These are phyloP conservation scores for Neoaliturus tenellus DNA, from an alignment of 2,888 invertebrate species.

Conservation along the genomic window DNA sequence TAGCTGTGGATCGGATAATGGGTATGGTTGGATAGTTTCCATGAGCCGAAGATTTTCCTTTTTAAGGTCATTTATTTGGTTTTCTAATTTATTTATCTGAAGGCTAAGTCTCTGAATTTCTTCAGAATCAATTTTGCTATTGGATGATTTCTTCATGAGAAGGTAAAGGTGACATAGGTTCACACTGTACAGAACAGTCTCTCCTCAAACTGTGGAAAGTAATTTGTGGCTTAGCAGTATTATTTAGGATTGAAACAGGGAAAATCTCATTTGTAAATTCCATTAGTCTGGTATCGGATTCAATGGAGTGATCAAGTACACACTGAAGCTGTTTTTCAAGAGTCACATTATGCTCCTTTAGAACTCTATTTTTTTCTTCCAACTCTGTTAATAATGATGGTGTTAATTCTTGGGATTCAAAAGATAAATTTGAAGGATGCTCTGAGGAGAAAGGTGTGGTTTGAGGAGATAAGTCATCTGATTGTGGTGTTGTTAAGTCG, in stretches of 20 bases:
- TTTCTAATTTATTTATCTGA: too few species aligned
- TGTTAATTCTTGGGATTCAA: not conserved
- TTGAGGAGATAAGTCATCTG: not conserved
- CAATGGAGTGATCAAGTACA: not conserved
- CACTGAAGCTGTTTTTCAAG: not conserved
- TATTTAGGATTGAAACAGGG: not conserved
- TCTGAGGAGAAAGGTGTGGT: conserved; percentile 7
- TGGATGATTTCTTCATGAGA: too few species aligned
- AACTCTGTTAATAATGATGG: conserved; percentile 7
- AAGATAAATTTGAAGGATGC: not conserved
- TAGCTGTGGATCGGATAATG: too few species aligned
- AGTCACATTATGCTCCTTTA: not conserved
- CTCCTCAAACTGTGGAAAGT: too few species aligned
- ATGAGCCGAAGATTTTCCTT: too few species aligned
- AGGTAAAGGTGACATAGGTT: too few species aligned
- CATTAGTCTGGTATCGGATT: not conserved
- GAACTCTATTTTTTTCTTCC: conserved; percentile 9
- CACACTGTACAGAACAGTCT: too few species aligned
- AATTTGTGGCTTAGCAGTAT: not conserved
- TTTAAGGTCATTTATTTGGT: too few species aligned
- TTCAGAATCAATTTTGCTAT: too few species aligned
- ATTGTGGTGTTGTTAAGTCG: not conserved
- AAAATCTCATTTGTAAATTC: not conserved
- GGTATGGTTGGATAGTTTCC: too few species aligned
- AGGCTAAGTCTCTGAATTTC: too few species aligned